Base-by-base conservation (phyloP, 1,140 invertebrate species). In the Melanaphis sacchari region DNA sequence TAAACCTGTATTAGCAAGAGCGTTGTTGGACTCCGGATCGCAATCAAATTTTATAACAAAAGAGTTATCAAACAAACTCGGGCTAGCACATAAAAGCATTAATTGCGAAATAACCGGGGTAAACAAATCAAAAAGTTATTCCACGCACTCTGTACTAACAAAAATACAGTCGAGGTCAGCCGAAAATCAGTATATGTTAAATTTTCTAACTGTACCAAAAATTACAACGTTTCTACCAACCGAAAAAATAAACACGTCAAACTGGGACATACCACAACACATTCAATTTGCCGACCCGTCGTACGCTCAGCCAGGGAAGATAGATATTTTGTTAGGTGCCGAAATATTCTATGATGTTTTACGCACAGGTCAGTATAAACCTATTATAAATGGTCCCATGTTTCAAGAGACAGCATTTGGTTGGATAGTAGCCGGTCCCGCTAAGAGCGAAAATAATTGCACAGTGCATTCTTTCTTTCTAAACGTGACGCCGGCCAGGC, bases 281-380 rank as follows among this genome's bases (percentile, higher is more conserved):
- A 46, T 84, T n/a, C 15, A 41, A 4, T 31, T 76, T 3, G 91
- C 85, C 11, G 43, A 49, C 46, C 85, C 26, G 15, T 46, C 18
- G 15, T 88, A 49, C n/a, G 2, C 31, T 5, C 6, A 7, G 5
- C 41, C 85, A n/a, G 9, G 46, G 0, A 88, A 49, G 22, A 88
- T 36, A 43, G 76, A 93, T n/a, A 93, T 93, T 40, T 15, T 93
- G 9, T n/a, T 93, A 26, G 76, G 76, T n/a, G 36, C 91, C 36
- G 76, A 41, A 84, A 43, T 76, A 43, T 88, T 93, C 52, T 81
- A 38, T 31, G 43, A 93, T 38, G 15, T 76, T n/a, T 24, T 93
- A 24, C 2, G 38, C 26, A 31, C 31, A 11, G 54, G 22, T 31
- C 52, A 76, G 15, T 22, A 41, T 2, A 41, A 11, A 43, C 59